Evolutionary conservation across 2,888 invertebrate species (phyloP).

Genomic region (Heliconius charithonia): DNA sequence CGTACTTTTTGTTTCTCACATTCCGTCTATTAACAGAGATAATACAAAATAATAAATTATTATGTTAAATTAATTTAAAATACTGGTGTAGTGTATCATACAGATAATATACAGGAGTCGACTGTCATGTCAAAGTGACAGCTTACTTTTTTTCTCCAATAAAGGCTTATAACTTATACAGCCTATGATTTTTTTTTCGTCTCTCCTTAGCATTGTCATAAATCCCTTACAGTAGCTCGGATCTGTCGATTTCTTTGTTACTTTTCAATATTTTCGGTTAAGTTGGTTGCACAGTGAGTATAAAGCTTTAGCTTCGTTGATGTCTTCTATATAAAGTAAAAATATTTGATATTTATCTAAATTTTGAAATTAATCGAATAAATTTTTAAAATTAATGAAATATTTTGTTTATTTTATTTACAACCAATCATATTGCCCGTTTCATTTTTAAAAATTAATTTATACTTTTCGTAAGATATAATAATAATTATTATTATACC

Average conservation of each 20-base stretch:
- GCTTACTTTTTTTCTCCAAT: constrained; percentile 27
- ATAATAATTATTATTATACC: too few relatives aligned
- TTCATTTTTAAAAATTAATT: too few relatives aligned
- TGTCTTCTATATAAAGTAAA: constrained; percentile 16
- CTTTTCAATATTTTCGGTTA: constrained; percentile 45
- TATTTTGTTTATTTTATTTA: too few relatives aligned
- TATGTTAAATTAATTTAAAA: too few relatives aligned
- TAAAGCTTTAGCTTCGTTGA: constrained; percentile 22
- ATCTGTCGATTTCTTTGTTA: constrained; percentile 54
- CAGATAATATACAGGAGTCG: constrained; percentile 24
- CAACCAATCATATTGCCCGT: too few relatives aligned
- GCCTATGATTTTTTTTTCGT: constrained; percentile 42
- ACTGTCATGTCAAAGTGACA: constrained; percentile 35
- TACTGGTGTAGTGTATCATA: background rate
- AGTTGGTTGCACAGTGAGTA: constrained; percentile 51
- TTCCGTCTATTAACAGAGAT: too few relatives aligned
- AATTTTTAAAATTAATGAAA: too few relatives aligned
- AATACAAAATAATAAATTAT: too few relatives aligned
- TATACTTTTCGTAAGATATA: too few relatives aligned
- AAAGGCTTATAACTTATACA: constrained; percentile 41
- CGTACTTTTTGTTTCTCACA: too few relatives aligned
- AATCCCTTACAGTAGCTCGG: constrained; percentile 63
- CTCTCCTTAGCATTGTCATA: constrained; percentile 55
- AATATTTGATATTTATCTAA: background rate
- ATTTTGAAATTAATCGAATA: too few relatives aligned